Percentiles rank a stretch among this genome's conserved stretches.
Conservation (phyloP, 2,888 invertebrate genomes). For the Mythimna loreyi region DNA sequence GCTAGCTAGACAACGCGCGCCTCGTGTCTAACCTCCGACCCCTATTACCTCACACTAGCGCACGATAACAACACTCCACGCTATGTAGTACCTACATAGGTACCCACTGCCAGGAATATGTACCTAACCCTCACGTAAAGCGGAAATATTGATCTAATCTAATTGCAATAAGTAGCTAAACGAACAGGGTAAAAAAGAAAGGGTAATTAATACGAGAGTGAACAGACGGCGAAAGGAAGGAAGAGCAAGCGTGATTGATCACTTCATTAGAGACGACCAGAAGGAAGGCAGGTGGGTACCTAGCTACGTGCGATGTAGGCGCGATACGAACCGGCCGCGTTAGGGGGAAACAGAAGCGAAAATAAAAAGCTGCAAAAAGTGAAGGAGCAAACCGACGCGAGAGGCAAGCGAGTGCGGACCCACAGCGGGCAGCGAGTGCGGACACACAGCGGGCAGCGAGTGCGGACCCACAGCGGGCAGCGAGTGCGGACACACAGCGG, state of each 20-base stretch:
- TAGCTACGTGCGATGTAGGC: background rate
- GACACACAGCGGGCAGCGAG: too few relatives aligned
- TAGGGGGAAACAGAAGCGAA: background rate
- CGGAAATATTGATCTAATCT: slow-evolving; percentile 5
- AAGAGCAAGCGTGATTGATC: background rate
- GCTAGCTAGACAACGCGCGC: slow-evolving; percentile 32
- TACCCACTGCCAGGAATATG: background rate
- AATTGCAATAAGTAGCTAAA: background rate
- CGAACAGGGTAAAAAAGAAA: background rate
- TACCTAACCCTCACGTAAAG: background rate
- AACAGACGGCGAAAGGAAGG: background rate
- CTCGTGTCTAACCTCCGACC: slow-evolving; percentile 19
- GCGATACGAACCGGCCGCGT: too few relatives aligned
- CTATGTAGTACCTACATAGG: background rate
- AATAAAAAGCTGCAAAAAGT: slow-evolving; percentile 1
- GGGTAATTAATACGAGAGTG: background rate
- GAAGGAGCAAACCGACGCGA: background rate
- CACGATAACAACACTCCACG: slow-evolving; percentile 27
- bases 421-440: too few relatives aligned
- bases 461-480: too few relatives aligned
- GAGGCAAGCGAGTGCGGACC: background rate
- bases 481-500: too few relatives aligned
- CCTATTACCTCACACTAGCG: slow-evolving; percentile 39
- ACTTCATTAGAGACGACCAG: background rate
- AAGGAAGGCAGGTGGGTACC: too few relatives aligned